These are phyloP conservation scores for Odobenus rosmarus DNA, from an alignment of 2,113 vertebrate species.

Conservation along the genomic window DNA sequence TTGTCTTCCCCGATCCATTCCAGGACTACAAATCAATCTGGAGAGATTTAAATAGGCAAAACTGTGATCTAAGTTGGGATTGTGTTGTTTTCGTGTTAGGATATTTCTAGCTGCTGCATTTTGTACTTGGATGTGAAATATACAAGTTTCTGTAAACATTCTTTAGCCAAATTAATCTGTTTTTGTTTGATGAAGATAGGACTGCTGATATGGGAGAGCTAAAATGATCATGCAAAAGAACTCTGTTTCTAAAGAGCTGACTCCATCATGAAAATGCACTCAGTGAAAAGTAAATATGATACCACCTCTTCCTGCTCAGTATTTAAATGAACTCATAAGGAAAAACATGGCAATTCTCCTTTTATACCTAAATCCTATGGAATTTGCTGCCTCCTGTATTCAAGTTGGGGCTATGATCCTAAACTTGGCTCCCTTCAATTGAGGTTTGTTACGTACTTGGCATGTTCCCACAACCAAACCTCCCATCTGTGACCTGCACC, in stretches of 20 bases:
- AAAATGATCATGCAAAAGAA: not conserved
- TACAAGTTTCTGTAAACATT: slow-evolving; percentile 45
- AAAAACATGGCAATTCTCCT: slow-evolving; percentile 66
- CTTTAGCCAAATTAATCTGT: slow-evolving; percentile 59
- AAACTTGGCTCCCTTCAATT: slow-evolving; percentile 84
- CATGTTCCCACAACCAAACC: slow-evolving; percentile 77
- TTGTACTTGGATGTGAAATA: slow-evolving; percentile 30
- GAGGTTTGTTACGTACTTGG: slow-evolving; percentile 83
- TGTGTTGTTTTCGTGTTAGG: not conserved
- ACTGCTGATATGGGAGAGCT: slow-evolving; percentile 22
- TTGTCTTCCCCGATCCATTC: not conserved
- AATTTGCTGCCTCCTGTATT: slow-evolving; percentile 77
- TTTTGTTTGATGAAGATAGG: slow-evolving; percentile 47
- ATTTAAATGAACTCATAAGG: not conserved
- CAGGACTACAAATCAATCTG: not conserved
- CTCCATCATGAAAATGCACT: not conserved
- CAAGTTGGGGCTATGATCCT: slow-evolving; percentile 74
- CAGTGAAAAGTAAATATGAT: slow-evolving; percentile 21
- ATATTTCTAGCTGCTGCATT: slow-evolving; percentile 32
- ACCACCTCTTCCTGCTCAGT: not conserved
- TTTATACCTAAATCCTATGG: slow-evolving; percentile 76
- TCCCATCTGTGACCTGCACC: slow-evolving; percentile 85
- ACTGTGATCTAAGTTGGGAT: not conserved
- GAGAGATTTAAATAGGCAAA: not conserved
- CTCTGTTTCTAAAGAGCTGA: not conserved